Base-by-base conservation (phyloP, 2,888 invertebrate genomes). In the Dichetophora obliterata region DNA sequence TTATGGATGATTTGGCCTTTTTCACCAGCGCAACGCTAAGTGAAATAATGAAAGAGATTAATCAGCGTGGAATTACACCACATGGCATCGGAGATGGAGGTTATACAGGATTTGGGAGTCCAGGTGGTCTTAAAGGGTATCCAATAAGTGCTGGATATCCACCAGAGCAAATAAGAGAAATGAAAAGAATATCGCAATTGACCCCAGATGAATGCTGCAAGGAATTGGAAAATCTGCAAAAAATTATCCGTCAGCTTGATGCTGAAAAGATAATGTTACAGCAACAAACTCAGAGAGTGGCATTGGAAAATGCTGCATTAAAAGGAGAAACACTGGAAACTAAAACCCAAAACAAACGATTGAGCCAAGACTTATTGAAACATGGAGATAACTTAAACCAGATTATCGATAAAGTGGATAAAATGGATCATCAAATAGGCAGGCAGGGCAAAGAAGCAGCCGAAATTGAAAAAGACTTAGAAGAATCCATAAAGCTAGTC, bases 21-120 rank as follows among this genome's bases (percentile, higher is more conserved):
- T 84, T 85, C 48, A 85, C 89, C 1, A 83, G 82, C 52, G 84
- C 82, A 24, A 87, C 88, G 0, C 78, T 88, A 6, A 79, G 83
- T 3, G 85, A 86, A 52, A 87, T 88, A n/a, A 83, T 83, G 66
- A 83, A 84, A 37, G 88, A 88, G 72, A 66, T 88, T 61, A 80
- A 79, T 52, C 83, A 82, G 3, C 85, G 85, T 66, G 80, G 79
- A 3, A 69, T 72, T 5, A 24, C 2, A 65, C 71, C 54, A 27
- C 19, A 14, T 8, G 43, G n/a, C 1, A 0, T 22, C n/a, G 66
- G 48, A 14, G 48, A 48, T 31, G 24, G 50, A 9, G 34, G 34
- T 43, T 11, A 37, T 14, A 34, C 16, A 1, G 69, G 22, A 54
- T 43, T 19, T 57, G 75, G 43, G 1, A 24, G 6, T 3, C 11